Evolutionary conservation across 2,113 vertebrate species (phyloP).

Genomic region (Orientallactaga bullata): DNA sequence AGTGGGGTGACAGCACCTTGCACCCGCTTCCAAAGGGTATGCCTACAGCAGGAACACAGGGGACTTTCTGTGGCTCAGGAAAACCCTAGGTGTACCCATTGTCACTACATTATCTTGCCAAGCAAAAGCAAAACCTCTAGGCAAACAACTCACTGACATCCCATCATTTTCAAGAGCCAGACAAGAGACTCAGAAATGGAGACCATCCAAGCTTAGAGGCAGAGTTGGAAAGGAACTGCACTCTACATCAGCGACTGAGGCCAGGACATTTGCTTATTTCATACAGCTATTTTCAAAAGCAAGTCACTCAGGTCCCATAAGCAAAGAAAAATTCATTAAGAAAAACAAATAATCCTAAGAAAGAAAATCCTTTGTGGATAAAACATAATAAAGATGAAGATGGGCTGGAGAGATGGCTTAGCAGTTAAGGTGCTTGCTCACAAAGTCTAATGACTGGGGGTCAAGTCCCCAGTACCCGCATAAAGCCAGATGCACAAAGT

Average conservation of each 20-base stretch:
- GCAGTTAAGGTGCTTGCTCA: no score
- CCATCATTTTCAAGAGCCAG: not conserved
- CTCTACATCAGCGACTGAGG: not conserved
- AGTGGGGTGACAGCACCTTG: constrained; percentile 91
- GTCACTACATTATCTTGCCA: not conserved
- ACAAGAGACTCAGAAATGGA: not conserved
- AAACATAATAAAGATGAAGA: not conserved
- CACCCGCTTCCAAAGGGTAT: constrained; percentile 95
- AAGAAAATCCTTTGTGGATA: not conserved
- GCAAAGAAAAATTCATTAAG: not conserved
- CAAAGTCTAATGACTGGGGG: no score
- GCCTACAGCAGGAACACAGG: constrained; percentile 83
- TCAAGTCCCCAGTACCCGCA: no score
- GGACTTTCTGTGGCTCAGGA: rapidly evolving
- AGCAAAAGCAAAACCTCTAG: not conserved
- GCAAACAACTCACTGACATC: not conserved
- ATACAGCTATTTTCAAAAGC: not conserved
- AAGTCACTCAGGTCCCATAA: not conserved
- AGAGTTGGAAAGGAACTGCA: not conserved
- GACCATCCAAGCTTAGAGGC: no score
- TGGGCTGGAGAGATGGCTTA: no score
- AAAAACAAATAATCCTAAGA: not conserved
- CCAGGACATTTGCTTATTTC: not conserved
- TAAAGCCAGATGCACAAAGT: no score
- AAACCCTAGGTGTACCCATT: rapidly evolving